Evolutionary conservation across 2,888 invertebrate species (phyloP).

Genomic region (Drosophila neotestacea): DNA sequence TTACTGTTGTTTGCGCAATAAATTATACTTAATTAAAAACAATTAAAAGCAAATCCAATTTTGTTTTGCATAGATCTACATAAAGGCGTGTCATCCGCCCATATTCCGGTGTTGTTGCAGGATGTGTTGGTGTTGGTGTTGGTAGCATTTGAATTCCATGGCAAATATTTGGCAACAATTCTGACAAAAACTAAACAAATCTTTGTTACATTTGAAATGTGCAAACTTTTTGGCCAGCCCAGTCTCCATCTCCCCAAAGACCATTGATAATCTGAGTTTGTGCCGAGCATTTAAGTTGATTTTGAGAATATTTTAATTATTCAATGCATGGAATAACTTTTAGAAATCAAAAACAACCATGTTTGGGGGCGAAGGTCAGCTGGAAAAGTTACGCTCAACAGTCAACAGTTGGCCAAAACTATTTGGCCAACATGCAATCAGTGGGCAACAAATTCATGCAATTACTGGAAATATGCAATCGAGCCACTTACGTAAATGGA

Average conservation of each 20-base stretch:
- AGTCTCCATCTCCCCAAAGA: background rate
- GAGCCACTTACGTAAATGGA: conserved; percentile 28
- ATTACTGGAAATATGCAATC: conserved; percentile 57
- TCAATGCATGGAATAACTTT: conserved; percentile 40
- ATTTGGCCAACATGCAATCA: conserved; percentile 68
- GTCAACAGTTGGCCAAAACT: conserved; percentile 69
- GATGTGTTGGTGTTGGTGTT: conserved; percentile 1
- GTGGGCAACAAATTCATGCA: conserved; percentile 69
- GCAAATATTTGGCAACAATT: conserved; percentile 73
- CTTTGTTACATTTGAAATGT: conserved; percentile 73
- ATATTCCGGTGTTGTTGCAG: conserved; percentile 13
- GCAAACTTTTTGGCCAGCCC: conserved; percentile 53
- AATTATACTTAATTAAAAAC: conserved; percentile 83
- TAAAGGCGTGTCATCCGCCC: conserved; percentile 25
- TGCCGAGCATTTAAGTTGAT: conserved; percentile 56
- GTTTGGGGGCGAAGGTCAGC: conserved; percentile 55
- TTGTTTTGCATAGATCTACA: conserved; percentile 49
- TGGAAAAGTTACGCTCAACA: conserved; percentile 59
- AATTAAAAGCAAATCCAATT: conserved; percentile 81
- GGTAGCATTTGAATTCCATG: conserved; percentile 42
- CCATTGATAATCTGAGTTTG: conserved; percentile 59
- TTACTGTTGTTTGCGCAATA: conserved; percentile 73
- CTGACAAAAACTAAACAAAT: conserved; percentile 70
- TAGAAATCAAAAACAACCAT: background rate
- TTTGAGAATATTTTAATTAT: conserved; percentile 68